Evolutionary conservation across 2,797 vertebrate genomes (phyloP).

Genomic region (Lepus oiostolus): DNA sequence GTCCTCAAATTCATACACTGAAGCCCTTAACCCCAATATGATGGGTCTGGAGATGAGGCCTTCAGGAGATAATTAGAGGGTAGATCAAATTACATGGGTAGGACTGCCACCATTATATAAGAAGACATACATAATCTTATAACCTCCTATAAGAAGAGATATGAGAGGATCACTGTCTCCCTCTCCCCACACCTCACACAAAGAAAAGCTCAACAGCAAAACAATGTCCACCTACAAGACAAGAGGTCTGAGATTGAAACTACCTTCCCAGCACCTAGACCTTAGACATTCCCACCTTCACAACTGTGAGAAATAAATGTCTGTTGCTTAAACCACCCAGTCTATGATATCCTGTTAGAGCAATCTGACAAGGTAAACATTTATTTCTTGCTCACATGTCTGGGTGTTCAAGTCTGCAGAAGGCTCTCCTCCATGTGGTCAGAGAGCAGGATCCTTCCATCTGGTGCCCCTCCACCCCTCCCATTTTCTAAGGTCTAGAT

Average conservation of each 20-base stretch:
- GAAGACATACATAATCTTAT: too few species aligned
- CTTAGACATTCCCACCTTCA: background rate
- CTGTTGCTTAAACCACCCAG: too few species aligned
- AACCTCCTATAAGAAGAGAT: background rate
- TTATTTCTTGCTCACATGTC: background rate
- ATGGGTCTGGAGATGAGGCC: background rate
- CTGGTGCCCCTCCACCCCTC: too few species aligned
- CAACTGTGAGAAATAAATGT: too few species aligned
- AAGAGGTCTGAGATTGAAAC: background rate
- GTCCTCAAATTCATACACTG: background rate
- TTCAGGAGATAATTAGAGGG: background rate
- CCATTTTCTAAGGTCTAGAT: background rate
- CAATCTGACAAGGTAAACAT: background rate
- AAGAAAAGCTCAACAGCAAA: background rate
- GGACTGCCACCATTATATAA: too few species aligned
- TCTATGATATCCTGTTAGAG: too few species aligned
- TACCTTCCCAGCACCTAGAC: background rate
- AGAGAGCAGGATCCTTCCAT: background rate
- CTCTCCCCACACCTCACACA: background rate
- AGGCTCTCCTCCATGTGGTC: background rate
- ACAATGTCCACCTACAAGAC: background rate
- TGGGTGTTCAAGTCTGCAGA: rapidly evolving
- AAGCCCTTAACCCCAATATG: background rate
- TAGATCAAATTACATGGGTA: background rate
- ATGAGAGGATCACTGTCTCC: background rate